Percentiles rank a stretch among this genome's conserved stretches.
Evolutionary conservation across 2,113 vertebrate species (phyloP).

Genomic region (Hyla sarda): DNA sequence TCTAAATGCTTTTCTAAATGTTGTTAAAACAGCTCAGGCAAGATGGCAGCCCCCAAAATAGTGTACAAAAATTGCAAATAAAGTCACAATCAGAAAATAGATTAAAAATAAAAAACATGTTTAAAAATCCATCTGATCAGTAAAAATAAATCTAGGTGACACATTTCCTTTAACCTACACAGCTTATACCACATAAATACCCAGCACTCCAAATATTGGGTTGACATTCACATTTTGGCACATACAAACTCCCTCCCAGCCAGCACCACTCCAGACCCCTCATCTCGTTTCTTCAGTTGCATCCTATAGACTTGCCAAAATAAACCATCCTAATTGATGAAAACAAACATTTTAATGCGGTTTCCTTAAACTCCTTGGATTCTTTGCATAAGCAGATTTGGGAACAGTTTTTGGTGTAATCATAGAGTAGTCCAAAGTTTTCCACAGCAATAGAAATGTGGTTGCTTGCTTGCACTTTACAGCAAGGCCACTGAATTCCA

Average conservation of each 20-base stretch:
- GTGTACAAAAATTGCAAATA: too few species aligned
- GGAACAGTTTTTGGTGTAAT: constrained; percentile 33
- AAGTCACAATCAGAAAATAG: too few species aligned
- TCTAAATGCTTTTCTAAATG: too few species aligned
- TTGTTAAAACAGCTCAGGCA: too few species aligned
- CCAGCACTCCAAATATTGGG: not conserved
- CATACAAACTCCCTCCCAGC: not conserved
- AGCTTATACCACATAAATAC: not conserved
- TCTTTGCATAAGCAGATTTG: constrained; percentile 45
- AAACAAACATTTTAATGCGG: constrained; percentile 36
- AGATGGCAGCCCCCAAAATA: too few species aligned
- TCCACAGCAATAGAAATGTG: constrained; percentile 42
- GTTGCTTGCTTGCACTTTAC: constrained; percentile 48
- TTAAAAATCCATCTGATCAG: too few species aligned
- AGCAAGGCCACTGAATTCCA: constrained; percentile 14
- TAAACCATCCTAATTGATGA: constrained; percentile 40
- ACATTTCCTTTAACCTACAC: not conserved
- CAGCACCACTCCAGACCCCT: constrained; percentile 5
- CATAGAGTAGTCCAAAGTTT: constrained; percentile 34
- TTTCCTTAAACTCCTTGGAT: constrained; percentile 17
- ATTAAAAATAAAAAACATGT: too few species aligned
- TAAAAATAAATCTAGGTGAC: too few species aligned
- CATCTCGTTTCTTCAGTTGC: constrained; percentile 36
- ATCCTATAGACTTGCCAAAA: constrained; percentile 33
- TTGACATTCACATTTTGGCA: not conserved